A percentile compares a stretch with the other conserved stretches of the same genome.
These are phyloP conservation scores for Antheraea mylitta DNA, from an alignment of 1,140 invertebrate species.

Conservation along the genomic window DNA sequence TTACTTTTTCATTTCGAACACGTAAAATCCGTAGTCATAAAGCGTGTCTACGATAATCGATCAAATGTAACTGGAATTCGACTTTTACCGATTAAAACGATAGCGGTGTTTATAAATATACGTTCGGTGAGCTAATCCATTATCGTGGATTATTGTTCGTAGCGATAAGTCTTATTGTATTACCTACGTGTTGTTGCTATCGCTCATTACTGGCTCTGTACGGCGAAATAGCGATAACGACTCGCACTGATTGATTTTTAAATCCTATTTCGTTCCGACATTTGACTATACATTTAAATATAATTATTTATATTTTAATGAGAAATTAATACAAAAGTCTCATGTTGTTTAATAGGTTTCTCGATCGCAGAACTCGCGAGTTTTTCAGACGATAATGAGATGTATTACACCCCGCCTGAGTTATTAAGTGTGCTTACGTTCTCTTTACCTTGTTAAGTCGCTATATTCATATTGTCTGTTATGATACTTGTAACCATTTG, in stretches of 20 bases:
- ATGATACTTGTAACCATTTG: conserved; percentile 14
- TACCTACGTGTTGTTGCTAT: conserved; percentile 36
- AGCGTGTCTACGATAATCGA: conserved; percentile 30
- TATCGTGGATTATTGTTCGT: conserved; percentile 70
- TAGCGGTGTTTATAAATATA: conserved; percentile 71
- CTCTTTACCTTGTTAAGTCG: conserved; percentile 11
- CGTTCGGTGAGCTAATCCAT: conserved; percentile 64
- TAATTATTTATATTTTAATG: neutral
- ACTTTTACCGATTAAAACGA: conserved; percentile 48
- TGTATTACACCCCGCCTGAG: neutral
- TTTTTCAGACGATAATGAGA: neutral
- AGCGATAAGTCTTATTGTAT: conserved; percentile 54
- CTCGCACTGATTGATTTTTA: conserved; percentile 29
- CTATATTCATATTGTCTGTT: conserved; percentile 10
- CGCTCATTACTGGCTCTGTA: conserved; percentile 19
- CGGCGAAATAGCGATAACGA: conserved; percentile 24
- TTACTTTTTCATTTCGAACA: conserved; percentile 19
- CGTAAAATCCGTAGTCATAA: conserved; percentile 25
- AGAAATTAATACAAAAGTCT: neutral
- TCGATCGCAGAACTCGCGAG: neutral
- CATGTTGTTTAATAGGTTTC: neutral
- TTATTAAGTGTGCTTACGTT: conserved; percentile 7
- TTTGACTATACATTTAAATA: conserved; percentile 1
- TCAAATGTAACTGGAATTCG: conserved; percentile 32
- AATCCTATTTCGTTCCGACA: conserved; percentile 13